A percentile compares a stretch with the other conserved stretches of the same genome.
Evolutionary conservation across 2,888 invertebrate species (phyloP).

Genomic region (Ectropis crepuscularia): DNA sequence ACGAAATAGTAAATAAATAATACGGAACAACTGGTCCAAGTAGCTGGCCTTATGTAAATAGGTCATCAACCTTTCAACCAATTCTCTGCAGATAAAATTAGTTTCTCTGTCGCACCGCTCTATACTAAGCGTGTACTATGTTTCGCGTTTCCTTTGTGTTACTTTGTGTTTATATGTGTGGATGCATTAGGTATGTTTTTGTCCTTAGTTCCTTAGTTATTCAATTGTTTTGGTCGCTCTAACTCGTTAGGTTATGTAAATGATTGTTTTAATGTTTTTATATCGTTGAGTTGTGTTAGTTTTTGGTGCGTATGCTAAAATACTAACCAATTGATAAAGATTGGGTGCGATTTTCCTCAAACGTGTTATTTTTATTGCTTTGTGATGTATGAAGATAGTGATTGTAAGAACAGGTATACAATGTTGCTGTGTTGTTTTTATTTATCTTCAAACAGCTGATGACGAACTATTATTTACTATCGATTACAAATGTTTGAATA

Average conservation of each 20-base stretch:
- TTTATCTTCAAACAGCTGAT: too few species aligned
- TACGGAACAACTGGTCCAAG: constrained; percentile 2
- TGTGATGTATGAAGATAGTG: too few species aligned
- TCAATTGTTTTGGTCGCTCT: background rate
- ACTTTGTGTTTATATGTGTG: constrained; percentile 36
- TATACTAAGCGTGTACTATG: constrained; percentile 23
- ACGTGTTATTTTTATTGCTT: too few species aligned
- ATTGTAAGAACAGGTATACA: too few species aligned
- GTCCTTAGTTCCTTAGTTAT: background rate
- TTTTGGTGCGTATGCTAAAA: background rate
- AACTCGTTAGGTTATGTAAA: background rate
- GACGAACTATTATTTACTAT: too few species aligned
- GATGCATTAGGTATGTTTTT: constrained; percentile 30
- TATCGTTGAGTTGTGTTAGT: background rate
- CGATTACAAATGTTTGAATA: too few species aligned
- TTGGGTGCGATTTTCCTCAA: too few species aligned
- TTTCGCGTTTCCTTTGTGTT: constrained; percentile 27
- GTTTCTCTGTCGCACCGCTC: constrained; percentile 12
- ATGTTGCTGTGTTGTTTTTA: too few species aligned
- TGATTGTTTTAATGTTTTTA: background rate
- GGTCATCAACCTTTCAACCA: constrained; percentile 17
- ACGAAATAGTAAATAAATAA: too few species aligned
- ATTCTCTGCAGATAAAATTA: constrained; percentile 27
- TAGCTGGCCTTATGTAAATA: constrained; percentile 14
- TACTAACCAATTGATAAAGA: too few species aligned